Base-by-base conservation (phyloP, 1,140 invertebrate species). In the Drosophila oshimai region DNA sequence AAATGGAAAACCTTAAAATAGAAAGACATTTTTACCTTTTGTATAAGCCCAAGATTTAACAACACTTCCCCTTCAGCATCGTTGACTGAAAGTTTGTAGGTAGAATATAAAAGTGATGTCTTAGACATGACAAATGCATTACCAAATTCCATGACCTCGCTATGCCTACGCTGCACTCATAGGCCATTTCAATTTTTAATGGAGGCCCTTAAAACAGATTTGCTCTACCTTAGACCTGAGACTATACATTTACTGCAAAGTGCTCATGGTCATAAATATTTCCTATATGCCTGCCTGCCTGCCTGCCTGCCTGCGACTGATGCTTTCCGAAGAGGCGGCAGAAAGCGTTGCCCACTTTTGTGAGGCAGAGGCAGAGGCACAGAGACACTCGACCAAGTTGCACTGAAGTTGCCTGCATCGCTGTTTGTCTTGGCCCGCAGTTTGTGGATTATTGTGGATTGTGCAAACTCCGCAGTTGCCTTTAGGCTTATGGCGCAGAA, bases 281-380 rank as follows among this genome's bases (percentile, higher is more conserved):
- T 54, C 24, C 61, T 15, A 62, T 62, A 61, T 47, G 41, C 31
- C 39, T 26, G n/a, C n/a, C n/a, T n/a, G n/a, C 18, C 4, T 5
- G 12, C n/a, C 4, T 7, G 28, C 6, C 6, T 3, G 22, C 20
- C 17, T 28, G 31, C 31, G 13, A 64, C 18, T 61, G 54, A 24
- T 61, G 54, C 12, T 18, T 41, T 62, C 18, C 18, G 9, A 49
- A 28, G 18, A 6, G 0, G 18, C n/a, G 13, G 26, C 34, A 39
- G 53, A 76, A 65, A 53, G 36, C 41, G 9, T 83, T 78, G 79
- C 79, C 79, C 65, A 78, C 74, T 78, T 74, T 57, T 46, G 45
- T 26, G 79, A 57, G 74, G 58, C 54, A 42, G n/a, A n/a, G n/a
- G n/a, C n/a, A n/a, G n/a, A n/a, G n/a, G n/a, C n/a, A n/a, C n/a